Conservation (phyloP, 2,113 vertebrate species). For the Pimephales promelas region DNA sequence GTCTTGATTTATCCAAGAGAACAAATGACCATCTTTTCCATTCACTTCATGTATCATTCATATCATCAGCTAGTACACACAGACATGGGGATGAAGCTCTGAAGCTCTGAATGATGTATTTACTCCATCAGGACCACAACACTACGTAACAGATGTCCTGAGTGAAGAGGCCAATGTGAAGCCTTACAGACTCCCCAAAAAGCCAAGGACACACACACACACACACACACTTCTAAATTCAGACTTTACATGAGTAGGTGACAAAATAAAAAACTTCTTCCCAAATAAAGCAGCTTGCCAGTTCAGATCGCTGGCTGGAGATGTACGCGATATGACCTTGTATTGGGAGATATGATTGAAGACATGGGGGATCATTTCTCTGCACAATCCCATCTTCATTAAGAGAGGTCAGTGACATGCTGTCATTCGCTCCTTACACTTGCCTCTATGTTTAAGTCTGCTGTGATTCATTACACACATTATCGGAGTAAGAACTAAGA, state of each 20-base stretch:
- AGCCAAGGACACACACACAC: background rate
- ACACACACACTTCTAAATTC: background rate
- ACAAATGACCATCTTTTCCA: background rate
- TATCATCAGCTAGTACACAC: background rate
- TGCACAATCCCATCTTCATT: slow-evolving; percentile 1
- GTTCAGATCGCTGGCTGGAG: background rate
- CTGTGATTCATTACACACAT: slow-evolving; percentile 27
- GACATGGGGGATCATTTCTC: background rate
- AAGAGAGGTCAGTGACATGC: slow-evolving; percentile 19
- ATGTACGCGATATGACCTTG: background rate
- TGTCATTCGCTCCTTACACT: background rate
- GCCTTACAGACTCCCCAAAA: background rate
- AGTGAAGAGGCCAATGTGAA: background rate
- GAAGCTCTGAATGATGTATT: background rate
- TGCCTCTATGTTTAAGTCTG: slow-evolving; percentile 13
- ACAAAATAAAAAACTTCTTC: background rate
- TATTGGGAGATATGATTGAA: slow-evolving; percentile 4
- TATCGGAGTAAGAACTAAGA: background rate
- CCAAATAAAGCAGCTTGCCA: background rate
- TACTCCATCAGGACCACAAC: slow-evolving; percentile 5
- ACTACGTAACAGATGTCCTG: background rate
- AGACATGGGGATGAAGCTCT: background rate
- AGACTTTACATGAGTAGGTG: background rate
- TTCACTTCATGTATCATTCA: slow-evolving; percentile 34
- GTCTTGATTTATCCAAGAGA: background rate